phyloP scores from a whole-genome alignment of 2,888 invertebrate genomes.

The Cylindroiulus punctatus region DNA sequence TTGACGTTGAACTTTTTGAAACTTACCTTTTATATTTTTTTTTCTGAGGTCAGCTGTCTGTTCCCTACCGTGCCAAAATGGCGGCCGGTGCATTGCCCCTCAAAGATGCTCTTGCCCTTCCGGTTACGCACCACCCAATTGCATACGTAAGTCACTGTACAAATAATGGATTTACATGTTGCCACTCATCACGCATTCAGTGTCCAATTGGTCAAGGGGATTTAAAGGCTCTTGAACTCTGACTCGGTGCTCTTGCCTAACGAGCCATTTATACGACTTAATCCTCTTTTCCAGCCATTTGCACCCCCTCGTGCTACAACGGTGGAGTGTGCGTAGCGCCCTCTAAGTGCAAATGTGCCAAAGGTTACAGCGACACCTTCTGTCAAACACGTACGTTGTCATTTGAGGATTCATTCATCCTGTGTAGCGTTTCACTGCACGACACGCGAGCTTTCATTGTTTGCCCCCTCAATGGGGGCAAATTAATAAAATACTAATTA shows the following conservation, averaged over 20 bases:
- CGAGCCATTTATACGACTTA: conserved; percentile 2
- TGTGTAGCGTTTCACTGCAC: background rate
- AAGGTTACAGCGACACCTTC: conserved; percentile 49
- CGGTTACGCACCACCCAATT: conserved; percentile 51
- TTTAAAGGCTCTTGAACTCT: conserved; percentile 39
- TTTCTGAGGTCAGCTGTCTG: conserved; percentile 47
- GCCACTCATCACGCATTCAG: background rate
- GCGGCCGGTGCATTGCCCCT: conserved; percentile 57
- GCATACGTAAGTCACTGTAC: conserved; percentile 53
- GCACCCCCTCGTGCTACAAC: conserved; percentile 55
- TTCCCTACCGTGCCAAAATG: conserved; percentile 54
- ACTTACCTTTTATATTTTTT: conserved; percentile 1
- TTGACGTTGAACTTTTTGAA: background rate
- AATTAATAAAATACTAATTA: background rate
- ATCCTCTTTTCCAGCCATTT: conserved; percentile 55
- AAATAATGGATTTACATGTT: background rate
- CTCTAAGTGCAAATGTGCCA: conserved; percentile 53
- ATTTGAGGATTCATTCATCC: background rate
- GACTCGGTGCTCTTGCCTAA: background rate
- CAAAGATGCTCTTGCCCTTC: conserved; percentile 53
- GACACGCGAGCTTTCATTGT: background rate
- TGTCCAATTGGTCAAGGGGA: conserved; percentile 24
- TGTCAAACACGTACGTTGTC: conserved; percentile 52
- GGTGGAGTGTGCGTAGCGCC: conserved; percentile 54
- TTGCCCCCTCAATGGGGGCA: background rate